phyloP scores from a whole-genome alignment of 2,113 vertebrate species.

The Myiozetetes cayanensis region DNA sequence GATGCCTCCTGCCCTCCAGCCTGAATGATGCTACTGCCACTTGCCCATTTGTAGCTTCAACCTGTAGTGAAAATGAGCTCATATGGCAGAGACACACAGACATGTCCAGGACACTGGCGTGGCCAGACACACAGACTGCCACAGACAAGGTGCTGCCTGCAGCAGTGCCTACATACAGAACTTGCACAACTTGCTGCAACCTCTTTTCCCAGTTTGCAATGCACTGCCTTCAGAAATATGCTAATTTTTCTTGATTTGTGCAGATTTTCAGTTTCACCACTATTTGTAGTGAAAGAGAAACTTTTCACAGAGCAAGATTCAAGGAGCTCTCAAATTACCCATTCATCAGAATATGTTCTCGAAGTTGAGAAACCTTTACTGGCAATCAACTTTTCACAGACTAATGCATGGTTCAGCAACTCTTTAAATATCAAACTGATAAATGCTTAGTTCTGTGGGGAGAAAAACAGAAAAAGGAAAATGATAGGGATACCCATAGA shows the following conservation, averaged over 20 bases:
- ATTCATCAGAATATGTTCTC: not conserved
- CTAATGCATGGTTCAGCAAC: not conserved
- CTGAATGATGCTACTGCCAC: not conserved
- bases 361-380: not conserved
- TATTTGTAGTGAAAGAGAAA: not conserved
- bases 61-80: not conserved
- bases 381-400: not conserved
- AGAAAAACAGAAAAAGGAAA: not conserved
- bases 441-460: not conserved
- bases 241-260: not conserved
- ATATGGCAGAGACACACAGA: not conserved
- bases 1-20: not conserved
- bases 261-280: not conserved
- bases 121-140: not conserved
- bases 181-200: not conserved
- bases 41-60: not conserved
- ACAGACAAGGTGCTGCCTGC: not conserved
- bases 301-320: not conserved
- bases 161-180: not conserved
- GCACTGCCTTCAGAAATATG: not conserved
- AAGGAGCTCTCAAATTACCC: not conserved
- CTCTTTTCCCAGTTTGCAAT: not conserved
- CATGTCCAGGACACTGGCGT: fast-evolving
- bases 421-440: not conserved
- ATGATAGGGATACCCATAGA: fast-evolving